Evolutionary conservation across 2,113 vertebrate genomes (phyloP).

Genomic region (Dipodomys stephensi): DNA sequence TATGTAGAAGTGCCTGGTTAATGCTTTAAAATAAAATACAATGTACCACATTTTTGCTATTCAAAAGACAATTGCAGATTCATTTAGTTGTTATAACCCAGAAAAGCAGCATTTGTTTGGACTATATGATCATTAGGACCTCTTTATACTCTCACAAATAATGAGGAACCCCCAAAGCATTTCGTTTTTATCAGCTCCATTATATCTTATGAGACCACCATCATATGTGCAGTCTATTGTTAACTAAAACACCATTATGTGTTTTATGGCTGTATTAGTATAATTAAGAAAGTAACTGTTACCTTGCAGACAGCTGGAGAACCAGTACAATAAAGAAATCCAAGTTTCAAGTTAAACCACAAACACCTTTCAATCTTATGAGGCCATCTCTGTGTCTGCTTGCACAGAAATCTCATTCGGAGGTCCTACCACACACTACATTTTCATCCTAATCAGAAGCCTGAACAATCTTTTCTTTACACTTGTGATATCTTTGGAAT

Average conservation of each 20-base stretch:
- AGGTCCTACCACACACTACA: neutral
- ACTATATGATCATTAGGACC: neutral
- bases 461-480: neutral
- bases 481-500: neutral
- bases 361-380: neutral
- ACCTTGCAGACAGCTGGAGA: neutral
- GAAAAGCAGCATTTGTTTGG: neutral
- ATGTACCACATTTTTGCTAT: neutral
- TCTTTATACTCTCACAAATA: neutral
- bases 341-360: neutral
- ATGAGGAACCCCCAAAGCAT: neutral
- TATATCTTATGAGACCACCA: neutral
- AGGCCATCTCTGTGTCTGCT: neutral
- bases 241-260: neutral
- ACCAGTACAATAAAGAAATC: neutral
- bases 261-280: neutral
- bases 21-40: constrained; percentile 19
- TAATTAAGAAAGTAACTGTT: neutral
- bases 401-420: neutral
- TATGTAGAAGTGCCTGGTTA: neutral
- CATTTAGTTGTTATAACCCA: neutral
- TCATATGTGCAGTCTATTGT: neutral
- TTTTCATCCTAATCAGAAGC: neutral
- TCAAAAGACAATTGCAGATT: neutral
- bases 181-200: neutral